Evolutionary conservation across 2,797 vertebrate genomes (phyloP), one percentile per base, ranked within the genome.

Genomic region (Chaenodraco wilsoni): DNA sequence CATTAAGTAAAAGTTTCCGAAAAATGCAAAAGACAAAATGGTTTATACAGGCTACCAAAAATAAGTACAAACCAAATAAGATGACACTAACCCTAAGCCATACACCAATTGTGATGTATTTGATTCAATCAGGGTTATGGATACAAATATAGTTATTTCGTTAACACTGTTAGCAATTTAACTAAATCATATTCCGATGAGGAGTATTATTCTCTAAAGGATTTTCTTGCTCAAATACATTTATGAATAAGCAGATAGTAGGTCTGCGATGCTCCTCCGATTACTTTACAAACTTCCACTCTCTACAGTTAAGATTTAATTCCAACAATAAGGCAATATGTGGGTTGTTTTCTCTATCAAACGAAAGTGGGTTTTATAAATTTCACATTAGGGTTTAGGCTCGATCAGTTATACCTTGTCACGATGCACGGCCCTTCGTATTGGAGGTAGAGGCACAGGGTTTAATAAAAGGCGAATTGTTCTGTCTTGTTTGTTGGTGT

Each of bases 391-490:
- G 14, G 16, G 14, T 6, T 37, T 44, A 44, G n/a, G 17, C 23
- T 11, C 43, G 31, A 60, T 51, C n/a, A 19, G 16, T 31, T 15
- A n/a, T 59, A 46, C 75, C 15, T 17, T 49, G 58, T 70, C 67
- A 51, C 50, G 45, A 65, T 23, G 54, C 62, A 40, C 5, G 61
- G 62, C 51, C 61, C 69, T 69, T 58, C 27, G 41, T 50, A 27
- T n/a, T 12, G 33, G 33, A 54, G 69, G 51, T 40, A 23, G 62
- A 54, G 37, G 61, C 57, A 17, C 55, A 60, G 31, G 21, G 14
- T 62, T 77, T 64, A 69, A 81, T 74, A 58, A 55, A 71, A 76
- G 44, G 14, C 40, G 4, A 9, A 41, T 78, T 58, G 60, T 70
- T 80, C 41, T 5, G 49, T 51, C 50, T 62, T 37, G 33, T 9